Base-by-base conservation (phyloP, 2,888 invertebrate genomes). In the Ophonus ardosiacus region DNA sequence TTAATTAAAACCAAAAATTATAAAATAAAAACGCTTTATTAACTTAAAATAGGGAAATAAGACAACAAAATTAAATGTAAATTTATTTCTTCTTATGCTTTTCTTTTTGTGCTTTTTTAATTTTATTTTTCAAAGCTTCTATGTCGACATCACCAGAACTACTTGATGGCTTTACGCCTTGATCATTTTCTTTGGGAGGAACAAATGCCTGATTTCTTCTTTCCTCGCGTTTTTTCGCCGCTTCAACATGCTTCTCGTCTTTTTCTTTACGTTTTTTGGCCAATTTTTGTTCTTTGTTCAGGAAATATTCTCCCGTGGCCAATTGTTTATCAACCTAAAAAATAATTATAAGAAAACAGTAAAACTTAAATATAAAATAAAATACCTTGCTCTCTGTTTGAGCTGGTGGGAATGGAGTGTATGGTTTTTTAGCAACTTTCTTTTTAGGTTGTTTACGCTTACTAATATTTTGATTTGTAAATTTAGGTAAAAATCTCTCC, bases 351-450 rank as follows among this genome's bases (percentile, higher is more conserved):
- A 43, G 10, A 17, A 10, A 38, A 31, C 15, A 15, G 24, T n/a
- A 1, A 43, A 84, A 31, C 31, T 24, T 13, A 43, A 56, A 78
- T 57, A n/a, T 59, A 17, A 38, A 15, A 10, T 17, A 21, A n/a
- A 10, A 57, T 88, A 94, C 93, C 92, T 99, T 99, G 91, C 98
- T 98, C 90, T 98, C 97, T 13, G 94, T 93, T 90, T 97, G 98
- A 3, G 97, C 94, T 1, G 99, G 99, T 85, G 99, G 99, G 94
- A 99, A 99, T 21, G 99, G 99, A 86, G 99, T 99, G 90, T 99
- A 99, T 8, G 95, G 95, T 90, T 97, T 97, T 93, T 99, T 99
- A n/a, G 93, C 93, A 88, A 95, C 95, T 91, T 97, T 98, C 88
- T 96, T 96, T 90, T 96, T 96, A 1, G 97, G 97, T 90, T 97